These are phyloP conservation scores for Prorops nasuta DNA, from an alignment of 1,140 invertebrate species.

Conservation along the genomic window DNA sequence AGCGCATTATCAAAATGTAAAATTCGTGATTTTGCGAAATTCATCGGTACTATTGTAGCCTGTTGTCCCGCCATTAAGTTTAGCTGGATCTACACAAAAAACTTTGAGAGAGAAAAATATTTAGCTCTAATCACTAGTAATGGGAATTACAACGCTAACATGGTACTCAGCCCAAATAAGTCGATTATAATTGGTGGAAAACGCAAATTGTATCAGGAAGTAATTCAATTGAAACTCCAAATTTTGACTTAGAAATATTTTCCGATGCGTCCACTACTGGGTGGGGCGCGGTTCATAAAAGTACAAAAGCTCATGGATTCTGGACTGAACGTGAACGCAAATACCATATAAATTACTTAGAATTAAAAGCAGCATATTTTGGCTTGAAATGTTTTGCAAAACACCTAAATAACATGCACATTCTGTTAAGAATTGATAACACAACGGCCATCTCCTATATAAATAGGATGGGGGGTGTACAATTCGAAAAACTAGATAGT, in stretches of 20 bases:
- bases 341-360: neutral
- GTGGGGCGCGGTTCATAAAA: neutral
- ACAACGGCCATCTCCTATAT: neutral
- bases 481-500: neutral
- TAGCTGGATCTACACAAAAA: neutral
- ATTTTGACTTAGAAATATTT: neutral
- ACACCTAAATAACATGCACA: neutral
- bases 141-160: neutral
- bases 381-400: neutral
- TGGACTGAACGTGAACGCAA: neutral
- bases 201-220: neutral
- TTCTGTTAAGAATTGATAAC: slow-evolving; percentile 5
- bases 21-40: neutral
- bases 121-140: neutral
- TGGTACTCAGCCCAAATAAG: neutral
- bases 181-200: slow-evolving; percentile 1
- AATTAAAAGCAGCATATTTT: neutral
- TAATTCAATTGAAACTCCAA: neutral
- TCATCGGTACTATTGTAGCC: neutral
- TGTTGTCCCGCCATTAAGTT: neutral
- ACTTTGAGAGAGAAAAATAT: neutral
- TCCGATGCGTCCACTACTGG: neutral
- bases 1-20: neutral
- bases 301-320: neutral
- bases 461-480: neutral